Evolutionary conservation across 1,140 invertebrate species (phyloP).

Genomic region (Lasioglossum baleicum): DNA sequence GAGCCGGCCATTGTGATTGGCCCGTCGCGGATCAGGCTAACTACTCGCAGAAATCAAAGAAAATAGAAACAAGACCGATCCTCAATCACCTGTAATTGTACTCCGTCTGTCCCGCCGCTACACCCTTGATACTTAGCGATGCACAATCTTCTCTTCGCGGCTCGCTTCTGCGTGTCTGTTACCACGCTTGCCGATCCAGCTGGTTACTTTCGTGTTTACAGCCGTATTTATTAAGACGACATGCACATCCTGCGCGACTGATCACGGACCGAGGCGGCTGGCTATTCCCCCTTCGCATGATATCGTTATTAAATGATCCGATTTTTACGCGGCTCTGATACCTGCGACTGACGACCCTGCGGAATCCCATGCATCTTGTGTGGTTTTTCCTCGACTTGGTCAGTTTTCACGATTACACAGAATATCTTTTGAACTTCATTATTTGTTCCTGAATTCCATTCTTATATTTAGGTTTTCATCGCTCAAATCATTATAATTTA

Average conservation of each 20-base stretch:
- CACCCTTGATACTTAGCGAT: constrained; percentile 45
- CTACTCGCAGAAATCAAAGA: constrained; percentile 56
- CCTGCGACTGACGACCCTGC: too few relatives aligned
- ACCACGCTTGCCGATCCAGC: neutral
- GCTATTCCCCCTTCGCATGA: neutral
- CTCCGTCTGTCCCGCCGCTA: constrained; percentile 48
- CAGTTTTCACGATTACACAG: too few relatives aligned
- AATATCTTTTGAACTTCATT: too few relatives aligned
- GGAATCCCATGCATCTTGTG: too few relatives aligned
- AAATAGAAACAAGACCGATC: constrained; percentile 59
- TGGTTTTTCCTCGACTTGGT: too few relatives aligned
- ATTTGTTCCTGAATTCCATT: too few relatives aligned
- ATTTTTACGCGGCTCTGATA: neutral
- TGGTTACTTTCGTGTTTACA: neutral
- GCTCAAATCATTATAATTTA: too few relatives aligned
- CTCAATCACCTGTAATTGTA: constrained; percentile 62
- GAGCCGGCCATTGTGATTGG: constrained; percentile 52
- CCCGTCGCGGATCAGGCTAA: constrained; percentile 44
- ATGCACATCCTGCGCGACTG: neutral
- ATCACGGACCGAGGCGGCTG: neutral
- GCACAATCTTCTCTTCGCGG: constrained; percentile 48
- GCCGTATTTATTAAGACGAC: constrained; percentile 3
- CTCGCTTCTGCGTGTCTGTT: constrained; percentile 31
- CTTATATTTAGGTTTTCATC: too few relatives aligned
- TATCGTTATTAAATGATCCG: neutral